Evolutionary conservation across 2,113 vertebrate genomes (phyloP).

Genomic region (Dendrocopos noguchii): DNA sequence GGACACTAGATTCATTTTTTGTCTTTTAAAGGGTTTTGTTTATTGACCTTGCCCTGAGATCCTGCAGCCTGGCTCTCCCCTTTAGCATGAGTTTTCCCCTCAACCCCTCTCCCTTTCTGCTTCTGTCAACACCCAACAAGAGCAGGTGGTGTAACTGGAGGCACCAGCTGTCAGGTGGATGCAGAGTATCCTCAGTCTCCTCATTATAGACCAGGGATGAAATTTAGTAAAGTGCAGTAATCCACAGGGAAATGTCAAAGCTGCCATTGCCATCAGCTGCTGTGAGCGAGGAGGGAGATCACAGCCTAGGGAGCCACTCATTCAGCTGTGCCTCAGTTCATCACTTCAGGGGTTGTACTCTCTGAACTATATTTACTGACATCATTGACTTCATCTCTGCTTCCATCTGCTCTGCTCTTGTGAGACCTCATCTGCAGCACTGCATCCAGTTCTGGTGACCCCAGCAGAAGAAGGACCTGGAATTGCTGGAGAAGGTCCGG

Average conservation of each 20-base stretch:
- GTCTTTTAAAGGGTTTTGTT: neutral
- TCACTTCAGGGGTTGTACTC: neutral
- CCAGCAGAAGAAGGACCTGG: too few relatives aligned
- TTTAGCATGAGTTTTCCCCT: neutral
- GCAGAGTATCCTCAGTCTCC: neutral
- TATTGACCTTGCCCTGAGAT: neutral
- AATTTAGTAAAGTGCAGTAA: neutral
- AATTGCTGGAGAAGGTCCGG: too few relatives aligned
- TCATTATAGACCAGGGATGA: rapidly evolving
- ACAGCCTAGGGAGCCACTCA: neutral
- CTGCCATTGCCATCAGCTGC: neutral
- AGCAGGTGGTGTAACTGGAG: neutral
- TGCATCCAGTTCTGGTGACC: too few relatives aligned
- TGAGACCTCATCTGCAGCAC: too few relatives aligned
- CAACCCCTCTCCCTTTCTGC: neutral
- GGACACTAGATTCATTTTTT: neutral
- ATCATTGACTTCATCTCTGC: too few relatives aligned
- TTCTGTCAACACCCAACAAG: neutral
- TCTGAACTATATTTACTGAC: neutral
- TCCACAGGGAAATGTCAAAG: neutral
- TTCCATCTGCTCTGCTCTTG: too few relatives aligned
- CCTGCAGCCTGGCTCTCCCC: neutral
- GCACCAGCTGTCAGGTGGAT: neutral
- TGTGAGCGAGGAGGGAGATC: neutral
- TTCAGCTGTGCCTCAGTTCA: neutral